These are phyloP conservation scores for Dasyornis broadbenti DNA, from an alignment of 2,113 vertebrate species.

Conservation along the genomic window DNA sequence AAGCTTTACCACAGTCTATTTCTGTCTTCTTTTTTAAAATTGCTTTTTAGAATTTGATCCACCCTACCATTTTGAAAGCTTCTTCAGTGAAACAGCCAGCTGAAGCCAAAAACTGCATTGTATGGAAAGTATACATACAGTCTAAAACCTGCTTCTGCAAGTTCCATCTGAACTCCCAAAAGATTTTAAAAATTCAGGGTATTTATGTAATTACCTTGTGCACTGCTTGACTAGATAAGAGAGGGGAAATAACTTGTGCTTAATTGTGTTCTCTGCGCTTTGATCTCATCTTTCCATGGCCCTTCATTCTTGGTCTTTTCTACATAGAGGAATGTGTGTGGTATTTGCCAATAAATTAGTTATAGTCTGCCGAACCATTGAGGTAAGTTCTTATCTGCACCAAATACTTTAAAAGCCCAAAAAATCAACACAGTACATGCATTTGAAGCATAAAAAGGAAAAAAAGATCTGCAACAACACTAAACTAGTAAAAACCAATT, in stretches of 20 bases:
- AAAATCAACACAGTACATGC: neutral
- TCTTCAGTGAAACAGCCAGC: neutral
- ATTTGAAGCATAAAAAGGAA: neutral
- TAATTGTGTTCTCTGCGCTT: accelerated
- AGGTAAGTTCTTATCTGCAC: neutral
- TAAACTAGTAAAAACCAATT: neutral
- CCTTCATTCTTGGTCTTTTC: neutral
- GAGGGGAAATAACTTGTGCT: neutral
- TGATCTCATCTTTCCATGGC: neutral
- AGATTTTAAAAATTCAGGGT: neutral
- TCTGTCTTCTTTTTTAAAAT: neutral
- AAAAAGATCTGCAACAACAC: neutral
- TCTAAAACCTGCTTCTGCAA: neutral
- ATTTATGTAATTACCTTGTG: neutral
- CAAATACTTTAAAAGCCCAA: neutral
- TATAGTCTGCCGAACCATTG: neutral
- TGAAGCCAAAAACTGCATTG: neutral
- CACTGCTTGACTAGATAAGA: neutral
- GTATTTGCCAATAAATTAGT: neutral
- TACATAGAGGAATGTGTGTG: neutral
- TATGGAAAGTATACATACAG: neutral
- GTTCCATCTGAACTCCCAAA: neutral
- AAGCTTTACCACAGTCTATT: neutral
- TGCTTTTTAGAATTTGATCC: neutral
- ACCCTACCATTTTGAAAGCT: neutral